Conservation (phyloP, 64 coral and sea anemone genomes). For the Stichodactyla helianthus region DNA sequence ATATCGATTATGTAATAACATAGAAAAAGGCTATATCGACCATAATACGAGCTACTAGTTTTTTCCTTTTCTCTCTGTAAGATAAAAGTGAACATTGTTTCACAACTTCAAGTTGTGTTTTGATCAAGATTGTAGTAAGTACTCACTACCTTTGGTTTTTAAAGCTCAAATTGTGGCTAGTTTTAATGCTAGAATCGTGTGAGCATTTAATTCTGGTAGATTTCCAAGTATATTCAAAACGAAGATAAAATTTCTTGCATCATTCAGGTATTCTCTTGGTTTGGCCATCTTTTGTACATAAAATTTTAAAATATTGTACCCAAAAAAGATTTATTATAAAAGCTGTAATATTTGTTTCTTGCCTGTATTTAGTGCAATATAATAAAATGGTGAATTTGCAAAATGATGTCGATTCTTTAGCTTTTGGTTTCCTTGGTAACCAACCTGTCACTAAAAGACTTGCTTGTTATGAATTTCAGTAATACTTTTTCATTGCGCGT, state of each 20-base stretch:
- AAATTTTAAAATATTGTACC: background rate
- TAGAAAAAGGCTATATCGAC: background rate
- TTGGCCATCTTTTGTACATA: slow-evolving; percentile 1
- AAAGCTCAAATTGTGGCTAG: background rate
- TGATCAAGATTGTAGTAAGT: background rate
- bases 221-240: background rate
- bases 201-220: background rate
- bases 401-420: background rate
- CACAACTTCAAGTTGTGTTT: background rate
- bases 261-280: background rate
- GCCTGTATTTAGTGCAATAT: background rate
- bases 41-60: background rate
- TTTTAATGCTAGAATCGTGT: background rate
- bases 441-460: background rate
- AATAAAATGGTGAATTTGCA: slow-evolving; percentile 18
- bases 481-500: background rate
- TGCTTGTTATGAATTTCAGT: background rate
- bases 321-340: background rate
- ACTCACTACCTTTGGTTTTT: background rate
- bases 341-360: background rate
- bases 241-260: background rate
- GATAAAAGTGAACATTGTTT: background rate
- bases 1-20: background rate
- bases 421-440: background rate
- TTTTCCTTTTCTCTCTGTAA: background rate